Conservation (phyloP, 2,113 vertebrate genomes). For the Coracopsis vasa region DNA sequence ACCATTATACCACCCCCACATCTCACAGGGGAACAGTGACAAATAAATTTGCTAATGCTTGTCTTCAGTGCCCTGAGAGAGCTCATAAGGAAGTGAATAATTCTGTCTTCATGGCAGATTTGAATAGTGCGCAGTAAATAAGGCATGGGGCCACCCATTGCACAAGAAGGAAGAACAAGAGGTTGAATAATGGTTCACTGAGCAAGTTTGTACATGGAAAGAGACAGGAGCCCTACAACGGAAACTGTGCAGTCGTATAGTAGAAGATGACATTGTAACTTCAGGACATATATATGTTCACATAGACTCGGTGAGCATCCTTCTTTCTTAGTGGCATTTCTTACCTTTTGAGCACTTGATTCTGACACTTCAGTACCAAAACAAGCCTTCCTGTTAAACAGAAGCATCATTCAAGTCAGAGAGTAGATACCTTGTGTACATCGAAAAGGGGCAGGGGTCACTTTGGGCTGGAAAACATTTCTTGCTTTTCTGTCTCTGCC, state of each 20-base stretch:
- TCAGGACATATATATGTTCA: accelerated
- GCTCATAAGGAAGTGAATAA: slow-evolving; percentile 45
- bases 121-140: neutral
- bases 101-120: neutral
- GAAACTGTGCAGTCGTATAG: neutral
- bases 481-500: slow-evolving; percentile 8
- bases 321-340: neutral
- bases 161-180: slow-evolving; percentile 10
- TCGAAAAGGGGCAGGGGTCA: neutral
- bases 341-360: neutral
- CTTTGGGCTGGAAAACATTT: slow-evolving; percentile 14
- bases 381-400: neutral
- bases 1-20: neutral
- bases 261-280: neutral
- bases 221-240: neutral
- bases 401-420: neutral
- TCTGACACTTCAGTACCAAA: neutral
- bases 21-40: neutral
- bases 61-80: neutral
- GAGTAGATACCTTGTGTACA: neutral
- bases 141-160: slow-evolving; percentile 16
- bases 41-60: neutral
- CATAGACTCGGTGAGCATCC: neutral
- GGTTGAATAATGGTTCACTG: slow-evolving; percentile 31
- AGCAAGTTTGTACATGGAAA: slow-evolving; percentile 14